Conservation (phyloP, 2,888 invertebrate species). For the Calliphora vomitoria region DNA sequence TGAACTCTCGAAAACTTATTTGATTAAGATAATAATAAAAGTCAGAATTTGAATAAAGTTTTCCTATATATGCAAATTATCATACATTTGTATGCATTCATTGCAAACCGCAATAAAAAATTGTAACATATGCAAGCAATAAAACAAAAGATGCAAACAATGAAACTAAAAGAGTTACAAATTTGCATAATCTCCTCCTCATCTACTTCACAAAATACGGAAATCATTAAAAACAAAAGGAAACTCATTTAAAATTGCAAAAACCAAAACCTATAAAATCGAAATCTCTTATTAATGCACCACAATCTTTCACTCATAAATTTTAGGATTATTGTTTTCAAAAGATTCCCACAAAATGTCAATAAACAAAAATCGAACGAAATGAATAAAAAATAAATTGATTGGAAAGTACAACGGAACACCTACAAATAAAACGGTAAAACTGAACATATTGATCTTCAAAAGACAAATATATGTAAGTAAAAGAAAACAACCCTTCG, state of each 20-base stretch:
- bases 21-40: too few relatives aligned
- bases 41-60: too few relatives aligned
- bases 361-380: slow-evolving; percentile 50
- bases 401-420: slow-evolving; percentile 68
- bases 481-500: slow-evolving; percentile 55
- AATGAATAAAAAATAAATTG: slow-evolving; percentile 40
- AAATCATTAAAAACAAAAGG: slow-evolving; percentile 31
- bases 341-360: slow-evolving; percentile 68
- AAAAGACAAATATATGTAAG: slow-evolving; percentile 17
- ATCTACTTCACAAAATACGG: slow-evolving; percentile 19
- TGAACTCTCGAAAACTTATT: too few relatives aligned
- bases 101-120: neutral
- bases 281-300: slow-evolving; percentile 51
- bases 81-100: neutral
- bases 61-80: neutral
- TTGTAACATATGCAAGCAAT: neutral
- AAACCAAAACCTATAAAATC: neutral
- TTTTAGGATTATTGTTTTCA: slow-evolving; percentile 38
- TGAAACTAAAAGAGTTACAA: slow-evolving; percentile 15
- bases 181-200: slow-evolving; percentile 61
- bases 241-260: slow-evolving; percentile 9
- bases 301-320: slow-evolving; percentile 55
- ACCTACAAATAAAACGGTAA: slow-evolving; percentile 69
- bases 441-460: neutral
- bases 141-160: slow-evolving; percentile 40